Base-by-base conservation (phyloP, 2,113 vertebrate species). In the Cyprinus carpio region DNA sequence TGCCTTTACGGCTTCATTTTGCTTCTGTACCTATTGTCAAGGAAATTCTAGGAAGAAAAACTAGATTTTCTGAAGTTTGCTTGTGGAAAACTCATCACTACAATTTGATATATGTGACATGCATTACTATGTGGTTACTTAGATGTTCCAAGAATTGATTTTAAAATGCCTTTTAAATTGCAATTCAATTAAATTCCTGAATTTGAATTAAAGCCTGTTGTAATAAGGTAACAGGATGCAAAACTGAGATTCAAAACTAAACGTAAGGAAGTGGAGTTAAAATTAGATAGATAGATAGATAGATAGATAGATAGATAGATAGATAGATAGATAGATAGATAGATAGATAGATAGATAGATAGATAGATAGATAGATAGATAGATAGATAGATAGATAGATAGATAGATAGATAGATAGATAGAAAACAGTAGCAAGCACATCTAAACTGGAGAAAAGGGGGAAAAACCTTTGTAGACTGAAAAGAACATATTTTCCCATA, bases 1-100 rank as follows among this genome's bases (percentile, higher is more conserved):
- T 67, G 40, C 75, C 9, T 75, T 79, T 40, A 54, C 75, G 0
- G 1, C 43, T 71, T 71, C 12, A 56, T 49, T 72, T 83, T 54
- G 6, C 29, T 82, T 71, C 80, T 65, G 37, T 56, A 34, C 40
- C 27, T 82, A 34, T 40, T 56, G 18, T 16, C 40, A 29, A 65
- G 37, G 34, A 80, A 25, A 80, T 76, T 76, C 74, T n/a, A 76
- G 12, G 5, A 76, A n/a, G 25, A 31, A 51, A 54, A 34, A 75
- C 23, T 25, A 31, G 27, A 29, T 77, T 34, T 56, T 23, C 8
- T 79, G 25, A 51, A 27, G 46, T 54, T 76, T 54, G 46, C 74
- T 54, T 29, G 8, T 76, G 3, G 46, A 29, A 54, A 54, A 12
- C 16, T 54, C 15, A 9, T 25, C 6, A 29, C 18, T 11, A 77